Conservation (phyloP, 2,797 vertebrate species). For the Podarcis siculus region DNA sequence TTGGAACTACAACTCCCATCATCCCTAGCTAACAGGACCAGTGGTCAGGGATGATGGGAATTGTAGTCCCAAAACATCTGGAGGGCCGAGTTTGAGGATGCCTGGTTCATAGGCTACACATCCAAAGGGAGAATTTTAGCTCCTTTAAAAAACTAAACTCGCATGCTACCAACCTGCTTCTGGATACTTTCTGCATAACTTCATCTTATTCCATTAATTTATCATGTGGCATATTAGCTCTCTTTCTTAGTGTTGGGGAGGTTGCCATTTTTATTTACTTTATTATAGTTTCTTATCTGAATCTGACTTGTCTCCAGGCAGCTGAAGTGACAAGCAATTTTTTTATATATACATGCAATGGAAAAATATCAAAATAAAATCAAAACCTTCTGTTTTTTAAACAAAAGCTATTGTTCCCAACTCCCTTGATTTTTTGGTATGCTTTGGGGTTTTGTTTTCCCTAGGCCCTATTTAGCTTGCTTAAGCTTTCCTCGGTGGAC, state of each 20-base stretch:
- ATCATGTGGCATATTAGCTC: not conserved
- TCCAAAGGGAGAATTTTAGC: conserved; percentile 6
- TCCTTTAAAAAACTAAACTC: not conserved
- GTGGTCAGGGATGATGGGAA: too few relatives aligned
- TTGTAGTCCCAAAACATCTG: too few relatives aligned
- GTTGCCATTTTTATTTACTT: not conserved
- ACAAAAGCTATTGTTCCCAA: not conserved
- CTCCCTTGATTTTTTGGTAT: not conserved
- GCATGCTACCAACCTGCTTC: not conserved
- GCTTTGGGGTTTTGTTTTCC: not conserved
- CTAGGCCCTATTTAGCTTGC: not conserved
- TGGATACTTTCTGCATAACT: not conserved
- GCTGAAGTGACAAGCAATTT: not conserved
- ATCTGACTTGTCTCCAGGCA: not conserved
- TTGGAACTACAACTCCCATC: too few relatives aligned
- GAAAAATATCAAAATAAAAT: not conserved
- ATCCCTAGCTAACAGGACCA: too few relatives aligned
- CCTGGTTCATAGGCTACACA: conserved; percentile 50
- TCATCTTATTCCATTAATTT: not conserved
- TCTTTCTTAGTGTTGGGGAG: not conserved
- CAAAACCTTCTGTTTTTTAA: not conserved
- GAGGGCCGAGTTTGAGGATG: too few relatives aligned
- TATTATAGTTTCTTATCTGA: not conserved
- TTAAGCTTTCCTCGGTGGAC: not conserved
- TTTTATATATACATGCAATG: not conserved